A percentile compares a stretch with the other conserved stretches of the same genome.
Evolutionary conservation across 2,113 vertebrate species (phyloP).

Genomic region (Sorex fumeus): DNA sequence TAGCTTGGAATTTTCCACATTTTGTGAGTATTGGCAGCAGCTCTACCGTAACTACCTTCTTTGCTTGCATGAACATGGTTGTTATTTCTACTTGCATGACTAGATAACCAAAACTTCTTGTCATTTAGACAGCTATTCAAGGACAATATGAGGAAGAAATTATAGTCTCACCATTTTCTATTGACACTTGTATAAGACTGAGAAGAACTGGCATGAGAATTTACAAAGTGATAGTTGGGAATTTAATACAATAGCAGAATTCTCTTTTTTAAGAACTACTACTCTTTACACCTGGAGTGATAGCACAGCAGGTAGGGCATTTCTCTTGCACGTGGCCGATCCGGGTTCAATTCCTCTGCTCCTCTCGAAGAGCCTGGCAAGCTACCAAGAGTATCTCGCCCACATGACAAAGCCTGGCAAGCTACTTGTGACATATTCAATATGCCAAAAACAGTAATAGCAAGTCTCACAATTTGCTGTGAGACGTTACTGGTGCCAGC

Average conservation of each 20-base stretch:
- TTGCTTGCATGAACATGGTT: not conserved
- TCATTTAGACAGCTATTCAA: conserved; percentile 30
- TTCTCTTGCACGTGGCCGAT: no score
- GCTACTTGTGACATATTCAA: no score
- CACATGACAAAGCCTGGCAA: no score
- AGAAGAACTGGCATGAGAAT: not conserved
- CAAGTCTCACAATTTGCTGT: no score
- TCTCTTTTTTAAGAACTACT: not conserved
- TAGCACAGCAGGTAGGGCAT: no score
- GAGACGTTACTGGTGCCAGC: no score
- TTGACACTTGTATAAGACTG: not conserved
- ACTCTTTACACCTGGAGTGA: no score
- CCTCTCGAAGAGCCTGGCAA: no score
- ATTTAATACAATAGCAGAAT: not conserved
- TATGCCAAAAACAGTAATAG: no score
- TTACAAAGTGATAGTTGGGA: not conserved
- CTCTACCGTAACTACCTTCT: not conserved
- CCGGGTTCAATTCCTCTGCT: no score
- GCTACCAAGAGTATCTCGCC: no score
- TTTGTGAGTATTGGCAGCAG: not conserved
- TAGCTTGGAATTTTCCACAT: not conserved
- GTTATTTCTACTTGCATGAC: not conserved
- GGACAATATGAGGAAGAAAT: not conserved
- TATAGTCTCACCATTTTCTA: not conserved
- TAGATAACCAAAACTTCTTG: not conserved